phyloP scores from a whole-genome alignment of 2,888 invertebrate genomes.

The Maniola hyperantus region DNA sequence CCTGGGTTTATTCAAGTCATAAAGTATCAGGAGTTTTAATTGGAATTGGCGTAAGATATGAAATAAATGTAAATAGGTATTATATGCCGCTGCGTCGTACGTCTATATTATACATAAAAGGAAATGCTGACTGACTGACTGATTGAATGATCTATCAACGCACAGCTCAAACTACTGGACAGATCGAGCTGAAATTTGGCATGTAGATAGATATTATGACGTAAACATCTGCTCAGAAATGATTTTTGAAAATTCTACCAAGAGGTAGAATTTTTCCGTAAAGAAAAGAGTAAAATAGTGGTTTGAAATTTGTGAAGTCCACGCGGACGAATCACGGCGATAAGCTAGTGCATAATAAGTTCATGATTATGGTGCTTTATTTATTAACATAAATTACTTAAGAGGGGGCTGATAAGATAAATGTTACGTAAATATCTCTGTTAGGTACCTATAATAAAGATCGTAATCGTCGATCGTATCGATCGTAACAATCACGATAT shows the following conservation, averaged over 20 bases:
- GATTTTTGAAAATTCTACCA: no score
- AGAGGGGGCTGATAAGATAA: not conserved
- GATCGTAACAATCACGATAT: not conserved
- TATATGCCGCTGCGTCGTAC: not conserved
- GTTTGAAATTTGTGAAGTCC: no score
- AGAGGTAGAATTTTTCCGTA: no score
- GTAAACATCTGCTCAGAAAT: no score
- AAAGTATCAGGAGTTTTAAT: not conserved
- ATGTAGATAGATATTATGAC: no score
- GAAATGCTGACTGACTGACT: no score
- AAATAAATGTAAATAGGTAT: not conserved
- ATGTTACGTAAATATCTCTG: not conserved
- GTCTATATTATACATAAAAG: no score
- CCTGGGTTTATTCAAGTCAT: not conserved
- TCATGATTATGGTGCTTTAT: not conserved
- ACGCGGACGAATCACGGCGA: no score
- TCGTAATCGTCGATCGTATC: not conserved
- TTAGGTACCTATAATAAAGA: not conserved
- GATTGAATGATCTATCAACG: no score
- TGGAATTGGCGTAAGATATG: conserved; percentile 2
- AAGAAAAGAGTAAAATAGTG: no score
- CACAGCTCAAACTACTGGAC: no score
- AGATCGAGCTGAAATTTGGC: no score
- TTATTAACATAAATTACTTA: not conserved
- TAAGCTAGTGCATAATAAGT: not conserved